These are phyloP conservation scores for Paracyclopina nana DNA, from an alignment of 1,140 invertebrate species.

Conservation along the genomic window DNA sequence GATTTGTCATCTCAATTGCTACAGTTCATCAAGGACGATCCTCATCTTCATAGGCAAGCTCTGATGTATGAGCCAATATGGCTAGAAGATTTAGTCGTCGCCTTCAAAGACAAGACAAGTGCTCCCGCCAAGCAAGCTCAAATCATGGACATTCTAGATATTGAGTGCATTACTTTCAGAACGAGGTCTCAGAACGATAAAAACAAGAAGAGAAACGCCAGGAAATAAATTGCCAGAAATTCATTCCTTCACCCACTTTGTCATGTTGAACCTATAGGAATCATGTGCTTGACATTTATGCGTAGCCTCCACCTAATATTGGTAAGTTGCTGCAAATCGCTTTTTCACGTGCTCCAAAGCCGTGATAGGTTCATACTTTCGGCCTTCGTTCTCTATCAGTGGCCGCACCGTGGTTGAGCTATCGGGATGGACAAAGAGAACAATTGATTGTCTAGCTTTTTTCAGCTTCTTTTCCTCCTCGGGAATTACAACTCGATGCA, in stretches of 20 bases:
- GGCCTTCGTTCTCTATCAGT: not conserved
- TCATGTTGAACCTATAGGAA: too few species aligned
- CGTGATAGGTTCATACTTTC: not conserved
- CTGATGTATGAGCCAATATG: conserved; percentile 17
- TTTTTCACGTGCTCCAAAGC: not conserved
- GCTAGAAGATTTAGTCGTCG: conserved; percentile 8
- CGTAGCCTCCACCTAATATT: too few species aligned
- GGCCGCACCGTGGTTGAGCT: not conserved
- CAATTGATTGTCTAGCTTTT: conserved; percentile 1
- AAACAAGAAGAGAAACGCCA: conserved; percentile 29
- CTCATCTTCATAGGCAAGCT: conserved; percentile 5
- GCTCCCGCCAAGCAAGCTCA: not conserved
- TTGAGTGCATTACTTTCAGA: conserved; percentile 8
- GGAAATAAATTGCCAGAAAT: too few species aligned
- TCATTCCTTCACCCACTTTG: too few species aligned
- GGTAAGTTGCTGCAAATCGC: conserved; percentile 1
- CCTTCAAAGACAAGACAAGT: not conserved
- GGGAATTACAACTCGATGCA: not conserved
- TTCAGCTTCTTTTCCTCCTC: not conserved
- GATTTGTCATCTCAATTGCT: not conserved
- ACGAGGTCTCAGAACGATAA: conserved; percentile 27
- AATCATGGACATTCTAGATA: conserved; percentile 10
- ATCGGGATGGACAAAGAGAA: not conserved
- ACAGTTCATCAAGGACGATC: not conserved
- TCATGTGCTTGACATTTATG: too few species aligned